A percentile compares a stretch with the other conserved stretches of the same genome.
phyloP scores from a whole-genome alignment of 2,113 vertebrate genomes.

The Miniopterus natalensis region DNA sequence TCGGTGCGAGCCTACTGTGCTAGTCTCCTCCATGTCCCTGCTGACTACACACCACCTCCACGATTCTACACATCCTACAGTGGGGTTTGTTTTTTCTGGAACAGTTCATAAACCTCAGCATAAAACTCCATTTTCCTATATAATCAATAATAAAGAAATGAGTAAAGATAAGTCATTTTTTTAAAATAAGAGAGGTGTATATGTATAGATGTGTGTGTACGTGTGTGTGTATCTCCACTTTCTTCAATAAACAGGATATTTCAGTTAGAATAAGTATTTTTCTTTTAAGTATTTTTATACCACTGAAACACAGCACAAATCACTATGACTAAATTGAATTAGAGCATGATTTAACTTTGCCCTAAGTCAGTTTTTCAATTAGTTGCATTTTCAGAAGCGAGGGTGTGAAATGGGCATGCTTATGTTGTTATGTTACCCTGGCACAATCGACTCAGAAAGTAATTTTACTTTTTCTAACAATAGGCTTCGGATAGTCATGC shows the following conservation, averaged over 20 bases:
- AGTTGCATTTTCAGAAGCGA: slow-evolving; percentile 43
- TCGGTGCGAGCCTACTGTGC: neutral
- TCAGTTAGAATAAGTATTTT: neutral
- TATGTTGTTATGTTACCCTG: neutral
- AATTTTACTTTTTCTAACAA: slow-evolving; percentile 5
- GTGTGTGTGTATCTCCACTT: neutral
- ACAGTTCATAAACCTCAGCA: neutral
- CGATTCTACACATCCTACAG: neutral
- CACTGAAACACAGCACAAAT: slow-evolving; percentile 6
- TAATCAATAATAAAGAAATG: neutral
- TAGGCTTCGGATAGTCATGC: neutral
- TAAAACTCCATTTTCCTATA: neutral
- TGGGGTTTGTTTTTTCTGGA: neutral
- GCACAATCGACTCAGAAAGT: neutral
- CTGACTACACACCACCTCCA: neutral
- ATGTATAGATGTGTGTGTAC: neutral
- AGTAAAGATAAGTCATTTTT: slow-evolving; percentile 16
- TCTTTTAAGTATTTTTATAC: slow-evolving; percentile 10
- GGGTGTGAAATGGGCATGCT: neutral
- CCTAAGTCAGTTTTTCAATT: slow-evolving; percentile 32
- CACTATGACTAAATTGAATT: slow-evolving; percentile 14
- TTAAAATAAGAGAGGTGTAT: neutral
- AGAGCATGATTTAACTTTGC: neutral
- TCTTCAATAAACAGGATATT: slow-evolving; percentile 9
- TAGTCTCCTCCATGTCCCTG: neutral